Conservation (phyloP, 2,113 vertebrate species). For the Otus sunia region DNA sequence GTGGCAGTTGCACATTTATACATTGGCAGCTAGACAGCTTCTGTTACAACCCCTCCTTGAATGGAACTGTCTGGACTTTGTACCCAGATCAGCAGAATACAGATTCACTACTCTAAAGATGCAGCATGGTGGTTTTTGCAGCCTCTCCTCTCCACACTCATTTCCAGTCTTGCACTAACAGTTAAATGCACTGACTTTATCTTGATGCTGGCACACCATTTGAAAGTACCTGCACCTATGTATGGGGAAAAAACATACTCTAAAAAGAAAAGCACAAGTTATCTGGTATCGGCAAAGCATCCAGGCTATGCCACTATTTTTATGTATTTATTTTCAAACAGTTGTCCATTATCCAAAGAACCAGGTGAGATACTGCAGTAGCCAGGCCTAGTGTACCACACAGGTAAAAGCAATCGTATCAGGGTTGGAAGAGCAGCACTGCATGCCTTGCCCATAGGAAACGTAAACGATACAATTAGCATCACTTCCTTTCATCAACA, state of each 20-base stretch:
- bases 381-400: background rate
- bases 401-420: rapidly evolving
- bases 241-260: background rate
- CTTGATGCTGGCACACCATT: background rate
- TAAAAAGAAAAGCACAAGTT: background rate
- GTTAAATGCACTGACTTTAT: background rate
- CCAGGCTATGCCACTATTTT: background rate
- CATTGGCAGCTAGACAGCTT: background rate
- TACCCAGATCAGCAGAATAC: background rate
- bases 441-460: background rate
- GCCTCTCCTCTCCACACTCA: background rate
- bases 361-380: background rate
- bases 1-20: background rate
- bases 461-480: background rate
- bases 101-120: background rate
- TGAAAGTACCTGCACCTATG: background rate
- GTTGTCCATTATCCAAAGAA: background rate
- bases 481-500: background rate
- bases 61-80: background rate
- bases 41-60: background rate
- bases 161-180: background rate
- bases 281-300: background rate
- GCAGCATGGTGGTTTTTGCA: background rate
- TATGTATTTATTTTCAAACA: background rate
- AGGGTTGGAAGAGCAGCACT: background rate